Evolutionary conservation across 2,797 vertebrate genomes (phyloP).

Genomic region (Acrossocheilus wenchowensis): DNA sequence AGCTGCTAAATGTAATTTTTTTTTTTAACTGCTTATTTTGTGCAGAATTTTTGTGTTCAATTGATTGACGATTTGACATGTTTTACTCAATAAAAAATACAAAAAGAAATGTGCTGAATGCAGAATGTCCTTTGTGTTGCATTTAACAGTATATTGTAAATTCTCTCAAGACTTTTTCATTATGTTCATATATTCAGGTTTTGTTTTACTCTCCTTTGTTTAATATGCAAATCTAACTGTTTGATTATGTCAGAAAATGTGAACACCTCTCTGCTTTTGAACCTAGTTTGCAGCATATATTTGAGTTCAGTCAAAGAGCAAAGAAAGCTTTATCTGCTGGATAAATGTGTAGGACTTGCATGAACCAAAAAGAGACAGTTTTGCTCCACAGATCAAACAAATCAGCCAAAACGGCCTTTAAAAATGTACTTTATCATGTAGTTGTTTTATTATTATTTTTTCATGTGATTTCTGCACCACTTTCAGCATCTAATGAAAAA

Average conservation of each 20-base stretch:
- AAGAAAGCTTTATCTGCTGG: slow-evolving; percentile 66
- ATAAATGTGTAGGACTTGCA: slow-evolving; percentile 69
- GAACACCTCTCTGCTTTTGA: slow-evolving; percentile 37
- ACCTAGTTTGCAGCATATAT: slow-evolving; percentile 13
- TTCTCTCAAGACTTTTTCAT: neutral
- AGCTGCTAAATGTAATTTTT: slow-evolving; percentile 73
- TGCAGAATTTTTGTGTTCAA: slow-evolving; percentile 70
- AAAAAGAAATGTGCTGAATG: neutral
- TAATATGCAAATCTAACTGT: neutral
- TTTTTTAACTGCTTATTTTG: slow-evolving; percentile 69
- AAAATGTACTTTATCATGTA: neutral
- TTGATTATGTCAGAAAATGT: slow-evolving; percentile 48
- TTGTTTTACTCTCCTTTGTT: slow-evolving; percentile 10
- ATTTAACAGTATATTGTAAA: neutral
- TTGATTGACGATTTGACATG: slow-evolving; percentile 74
- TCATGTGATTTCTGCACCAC: neutral
- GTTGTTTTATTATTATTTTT: neutral
- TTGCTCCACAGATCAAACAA: slow-evolving; percentile 64
- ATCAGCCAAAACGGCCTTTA: slow-evolving; percentile 37
- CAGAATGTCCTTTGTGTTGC: neutral
- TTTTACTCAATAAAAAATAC: slow-evolving; percentile 80
- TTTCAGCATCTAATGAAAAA: neutral
- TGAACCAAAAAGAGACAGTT: slow-evolving; percentile 66
- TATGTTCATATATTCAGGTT: neutral
- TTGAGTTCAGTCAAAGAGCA: slow-evolving; percentile 64